Conservation (phyloP, 2,888 invertebrate genomes). For the Patella depressa region DNA sequence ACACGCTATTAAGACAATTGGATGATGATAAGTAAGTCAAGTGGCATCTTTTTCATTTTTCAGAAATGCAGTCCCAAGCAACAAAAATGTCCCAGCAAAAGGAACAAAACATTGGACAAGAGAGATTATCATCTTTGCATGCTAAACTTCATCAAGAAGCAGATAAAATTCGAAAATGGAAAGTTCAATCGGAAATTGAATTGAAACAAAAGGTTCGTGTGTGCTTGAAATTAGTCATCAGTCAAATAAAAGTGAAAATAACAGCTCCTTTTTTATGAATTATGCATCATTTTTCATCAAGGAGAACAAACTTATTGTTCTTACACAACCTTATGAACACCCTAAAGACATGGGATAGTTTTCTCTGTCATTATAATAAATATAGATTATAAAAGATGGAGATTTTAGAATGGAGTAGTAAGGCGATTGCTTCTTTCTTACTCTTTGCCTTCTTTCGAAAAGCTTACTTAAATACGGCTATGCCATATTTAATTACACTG, state of each 20-base stretch:
- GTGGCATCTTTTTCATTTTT: too few species aligned
- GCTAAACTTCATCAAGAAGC: slow-evolving; percentile 63
- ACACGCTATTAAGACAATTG: too few species aligned
- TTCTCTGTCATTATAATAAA: too few species aligned
- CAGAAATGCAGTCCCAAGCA: not conserved
- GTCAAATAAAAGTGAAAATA: not conserved
- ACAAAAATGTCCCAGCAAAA: slow-evolving; percentile 26
- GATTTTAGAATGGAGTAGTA: too few species aligned
- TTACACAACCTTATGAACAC: not conserved
- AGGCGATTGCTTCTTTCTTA: too few species aligned
- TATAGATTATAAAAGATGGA: too few species aligned
- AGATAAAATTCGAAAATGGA: slow-evolving; percentile 67
- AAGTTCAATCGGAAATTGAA: slow-evolving; percentile 64
- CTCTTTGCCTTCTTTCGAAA: too few species aligned
- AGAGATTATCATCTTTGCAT: slow-evolving; percentile 58
- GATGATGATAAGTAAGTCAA: too few species aligned
- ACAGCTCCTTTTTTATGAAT: not conserved
- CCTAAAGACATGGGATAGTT: too few species aligned
- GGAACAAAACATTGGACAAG: slow-evolving; percentile 43
- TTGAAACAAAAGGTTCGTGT: slow-evolving; percentile 61
- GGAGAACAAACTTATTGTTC: not conserved
- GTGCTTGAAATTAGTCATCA: not conserved
- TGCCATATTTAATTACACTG: too few species aligned
- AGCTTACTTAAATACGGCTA: too few species aligned
- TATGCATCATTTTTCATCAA: not conserved